Percentiles rank a stretch among this genome's conserved stretches.
These are phyloP conservation scores for Melanophora roralis DNA, from an alignment of 2,888 invertebrate species.

Conservation along the genomic window DNA sequence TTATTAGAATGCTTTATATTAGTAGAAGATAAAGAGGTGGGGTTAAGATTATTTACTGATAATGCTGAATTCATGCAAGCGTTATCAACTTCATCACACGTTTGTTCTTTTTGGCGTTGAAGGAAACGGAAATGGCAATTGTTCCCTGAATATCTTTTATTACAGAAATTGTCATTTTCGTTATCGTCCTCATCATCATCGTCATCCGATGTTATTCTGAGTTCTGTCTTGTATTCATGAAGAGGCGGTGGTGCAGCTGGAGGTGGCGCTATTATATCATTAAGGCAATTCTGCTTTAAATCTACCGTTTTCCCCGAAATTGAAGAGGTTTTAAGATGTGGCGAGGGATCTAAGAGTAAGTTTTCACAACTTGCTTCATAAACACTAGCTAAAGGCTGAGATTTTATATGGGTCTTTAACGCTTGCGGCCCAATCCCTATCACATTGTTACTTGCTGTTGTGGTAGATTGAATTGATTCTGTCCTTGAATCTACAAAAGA, in stretches of 20 bases:
- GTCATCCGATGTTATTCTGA: constrained; percentile 67
- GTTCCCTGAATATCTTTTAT: constrained; percentile 54
- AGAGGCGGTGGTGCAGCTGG: constrained; percentile 53
- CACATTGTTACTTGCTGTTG: constrained; percentile 29
- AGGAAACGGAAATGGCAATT: constrained; percentile 4
- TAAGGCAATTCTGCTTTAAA: constrained; percentile 42
- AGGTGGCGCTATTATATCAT: constrained; percentile 41
- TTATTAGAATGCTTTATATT: constrained; percentile 26
- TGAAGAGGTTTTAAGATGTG: constrained; percentile 55
- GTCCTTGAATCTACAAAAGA: constrained; percentile 19
- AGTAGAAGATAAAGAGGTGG: constrained; percentile 49
- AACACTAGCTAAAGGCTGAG: constrained; percentile 77
- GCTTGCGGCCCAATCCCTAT: constrained; percentile 40
- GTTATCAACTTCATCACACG: constrained; percentile 52
- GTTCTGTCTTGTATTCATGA: constrained; percentile 62
- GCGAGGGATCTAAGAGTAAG: constrained; percentile 71
- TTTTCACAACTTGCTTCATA: constrained; percentile 78
- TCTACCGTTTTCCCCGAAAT: constrained; percentile 34
- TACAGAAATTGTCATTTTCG: constrained; percentile 48
- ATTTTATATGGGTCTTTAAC: constrained; percentile 71
- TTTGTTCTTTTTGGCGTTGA: constrained; percentile 29
- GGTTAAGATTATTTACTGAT: constrained; percentile 42
- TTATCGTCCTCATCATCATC: constrained; percentile 58
- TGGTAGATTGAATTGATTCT: constrained; percentile 26
- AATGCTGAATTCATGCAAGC: constrained; percentile 34